These are phyloP conservation scores for Alexandromys fortis DNA, from an alignment of 2,113 vertebrate genomes.

Conservation along the genomic window DNA sequence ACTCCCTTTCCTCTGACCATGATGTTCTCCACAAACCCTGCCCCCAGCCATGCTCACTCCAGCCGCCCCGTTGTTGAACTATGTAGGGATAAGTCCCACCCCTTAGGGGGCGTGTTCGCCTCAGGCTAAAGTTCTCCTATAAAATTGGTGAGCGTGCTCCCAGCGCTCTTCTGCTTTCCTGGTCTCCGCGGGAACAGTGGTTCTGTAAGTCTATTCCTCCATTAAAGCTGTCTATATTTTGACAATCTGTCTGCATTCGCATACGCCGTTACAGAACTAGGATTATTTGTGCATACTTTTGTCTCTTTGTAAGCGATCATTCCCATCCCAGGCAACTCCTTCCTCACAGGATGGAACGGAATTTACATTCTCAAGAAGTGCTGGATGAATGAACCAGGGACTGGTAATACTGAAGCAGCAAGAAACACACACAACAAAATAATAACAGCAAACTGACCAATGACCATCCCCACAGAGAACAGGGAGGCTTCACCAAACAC, in stretches of 20 bases:
- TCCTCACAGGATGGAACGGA: background rate
- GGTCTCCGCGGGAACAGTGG: too few relatives aligned
- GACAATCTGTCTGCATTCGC: too few relatives aligned
- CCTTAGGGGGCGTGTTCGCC: too few relatives aligned
- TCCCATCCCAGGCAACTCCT: background rate
- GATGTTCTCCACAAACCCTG: background rate
- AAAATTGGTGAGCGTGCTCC: too few relatives aligned
- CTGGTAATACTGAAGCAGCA: background rate
- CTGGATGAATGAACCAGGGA: background rate
- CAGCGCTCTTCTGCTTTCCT: too few relatives aligned
- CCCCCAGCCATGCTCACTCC: background rate
- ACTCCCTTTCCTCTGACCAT: background rate
- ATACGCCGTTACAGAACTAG: too few relatives aligned
- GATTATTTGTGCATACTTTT: background rate
- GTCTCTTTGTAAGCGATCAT: background rate
- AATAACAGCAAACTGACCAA: background rate
- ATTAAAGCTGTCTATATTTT: too few relatives aligned
- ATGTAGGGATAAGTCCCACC: too few relatives aligned
- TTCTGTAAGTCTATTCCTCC: too few relatives aligned
- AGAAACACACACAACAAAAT: background rate
- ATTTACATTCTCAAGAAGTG: background rate
- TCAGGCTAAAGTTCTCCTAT: too few relatives aligned
- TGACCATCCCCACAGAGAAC: background rate
- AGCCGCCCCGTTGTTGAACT: background rate
- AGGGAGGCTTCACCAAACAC: background rate